Evolutionary conservation across 2,888 invertebrate genomes (phyloP), one percentile per base, ranked within the genome.

Genomic region (Scaptomyza cyrtandrae): DNA sequence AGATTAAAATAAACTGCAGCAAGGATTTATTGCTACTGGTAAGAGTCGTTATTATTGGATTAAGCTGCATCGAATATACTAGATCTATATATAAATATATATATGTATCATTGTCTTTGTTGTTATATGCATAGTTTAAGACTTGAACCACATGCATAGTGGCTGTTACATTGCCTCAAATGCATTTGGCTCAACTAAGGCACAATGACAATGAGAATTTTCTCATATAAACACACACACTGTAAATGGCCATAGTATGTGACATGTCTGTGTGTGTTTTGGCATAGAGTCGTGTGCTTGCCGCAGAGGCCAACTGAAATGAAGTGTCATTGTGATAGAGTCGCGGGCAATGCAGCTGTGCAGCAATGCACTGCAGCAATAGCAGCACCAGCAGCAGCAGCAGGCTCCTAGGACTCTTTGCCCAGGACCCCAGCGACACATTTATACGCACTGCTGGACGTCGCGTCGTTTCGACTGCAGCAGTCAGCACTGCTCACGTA

Each of bases 311-410:
- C 88, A 83, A 86, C 86, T 77, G 86, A 88, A 84, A 84, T 84
- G 86, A 83, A 88, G 83, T 84, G 86, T 88, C 88, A 84, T 86
- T 88, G 88, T 88, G 83, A 88, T 86, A 71, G 88, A 86, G 86
- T 75, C 72, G 66, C 75, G 72, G 72, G 52, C 78, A 79, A 60
- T 78, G 82, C 88, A 73, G 82, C 54, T 66, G 52, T 57, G 72
- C 66, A 66, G 70, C 67, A 61, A 43, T 75, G 60, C 64, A 58
- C 49, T 61, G 61, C 55, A 52, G 60, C 45, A 50, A 50, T 41
- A 57, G 29, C 46, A 57, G 52, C 24, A 45, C 3, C 1, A 44
- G 68, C 58, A 58, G 60, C 45, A 16, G 41, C 33, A 31, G 39
- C 59, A 14, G 62, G 61, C 59, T 39, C 48, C 44, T 57, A 53